Conservation (phyloP, 2,888 invertebrate genomes). For the Dusona sp. region DNA sequence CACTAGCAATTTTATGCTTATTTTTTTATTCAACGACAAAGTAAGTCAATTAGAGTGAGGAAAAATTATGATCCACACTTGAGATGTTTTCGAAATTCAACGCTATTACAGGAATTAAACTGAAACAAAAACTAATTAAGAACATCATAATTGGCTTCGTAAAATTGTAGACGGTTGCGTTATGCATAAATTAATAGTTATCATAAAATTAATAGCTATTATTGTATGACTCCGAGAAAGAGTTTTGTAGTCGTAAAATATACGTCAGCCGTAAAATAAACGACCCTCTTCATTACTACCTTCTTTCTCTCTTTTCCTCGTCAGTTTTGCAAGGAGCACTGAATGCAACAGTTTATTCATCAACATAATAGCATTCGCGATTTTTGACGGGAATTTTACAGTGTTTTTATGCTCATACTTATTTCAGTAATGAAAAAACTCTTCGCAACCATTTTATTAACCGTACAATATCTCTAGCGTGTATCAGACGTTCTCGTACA, state of each 20-base stretch:
- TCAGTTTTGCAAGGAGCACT: background rate
- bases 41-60: background rate
- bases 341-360: slow-evolving; percentile 6
- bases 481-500: background rate
- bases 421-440: slow-evolving; percentile 12
- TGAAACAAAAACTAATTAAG: background rate
- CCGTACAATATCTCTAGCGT: background rate
- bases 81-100: background rate
- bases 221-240: background rate
- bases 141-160: background rate
- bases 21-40: background rate
- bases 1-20: background rate
- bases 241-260: background rate
- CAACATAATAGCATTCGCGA: background rate
- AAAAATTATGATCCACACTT: background rate
- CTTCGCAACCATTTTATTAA: slow-evolving; percentile 15
- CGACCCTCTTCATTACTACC: background rate
- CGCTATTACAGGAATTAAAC: background rate
- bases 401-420: slow-evolving; percentile 6
- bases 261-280: slow-evolving; percentile 21
- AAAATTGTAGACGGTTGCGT: background rate
- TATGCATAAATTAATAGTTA: slow-evolving; percentile 11
- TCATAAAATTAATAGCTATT: slow-evolving; percentile 9
- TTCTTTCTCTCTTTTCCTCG: background rate
- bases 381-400: slow-evolving; percentile 2